Evolutionary conservation across 2,113 vertebrate species (phyloP).

Genomic region (Oxyruncus cristatus): DNA sequence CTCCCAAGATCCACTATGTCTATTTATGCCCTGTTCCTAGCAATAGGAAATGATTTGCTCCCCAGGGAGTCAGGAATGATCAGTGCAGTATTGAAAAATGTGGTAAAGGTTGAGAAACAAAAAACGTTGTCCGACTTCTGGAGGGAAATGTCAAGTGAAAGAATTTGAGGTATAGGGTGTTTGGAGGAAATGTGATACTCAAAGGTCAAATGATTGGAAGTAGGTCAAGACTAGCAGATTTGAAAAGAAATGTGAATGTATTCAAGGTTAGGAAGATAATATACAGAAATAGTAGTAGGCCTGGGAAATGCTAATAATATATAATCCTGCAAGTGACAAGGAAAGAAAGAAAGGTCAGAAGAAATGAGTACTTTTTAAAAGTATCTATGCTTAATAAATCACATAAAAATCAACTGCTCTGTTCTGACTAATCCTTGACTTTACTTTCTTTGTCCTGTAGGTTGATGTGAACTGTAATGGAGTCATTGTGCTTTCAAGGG

Average conservation of each 20-base stretch:
- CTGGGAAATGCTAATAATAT: neutral
- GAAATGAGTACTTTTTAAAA: neutral
- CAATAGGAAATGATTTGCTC: neutral
- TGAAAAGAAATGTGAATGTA: neutral
- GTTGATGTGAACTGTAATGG: neutral
- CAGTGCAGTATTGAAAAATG: neutral
- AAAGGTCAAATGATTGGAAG: neutral
- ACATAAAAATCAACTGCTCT: neutral
- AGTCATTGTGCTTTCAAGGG: slow-evolving; percentile 20
- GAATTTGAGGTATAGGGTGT: neutral
- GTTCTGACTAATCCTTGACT: neutral
- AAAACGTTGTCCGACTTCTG: neutral
- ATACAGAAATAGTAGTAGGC: neutral
- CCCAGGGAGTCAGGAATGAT: neutral
- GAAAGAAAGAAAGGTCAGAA: neutral
- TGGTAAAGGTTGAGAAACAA: neutral
- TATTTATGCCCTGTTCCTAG: neutral
- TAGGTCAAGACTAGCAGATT: neutral
- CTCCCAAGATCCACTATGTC: neutral
- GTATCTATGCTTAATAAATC: neutral
- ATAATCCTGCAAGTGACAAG: neutral
- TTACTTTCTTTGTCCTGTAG: neutral
- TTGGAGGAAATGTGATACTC: neutral
- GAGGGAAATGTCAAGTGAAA: neutral
- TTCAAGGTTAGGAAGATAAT: neutral